These are phyloP conservation scores for Plagodis dolabraria DNA, from an alignment of 2,888 invertebrate species.

Conservation along the genomic window DNA sequence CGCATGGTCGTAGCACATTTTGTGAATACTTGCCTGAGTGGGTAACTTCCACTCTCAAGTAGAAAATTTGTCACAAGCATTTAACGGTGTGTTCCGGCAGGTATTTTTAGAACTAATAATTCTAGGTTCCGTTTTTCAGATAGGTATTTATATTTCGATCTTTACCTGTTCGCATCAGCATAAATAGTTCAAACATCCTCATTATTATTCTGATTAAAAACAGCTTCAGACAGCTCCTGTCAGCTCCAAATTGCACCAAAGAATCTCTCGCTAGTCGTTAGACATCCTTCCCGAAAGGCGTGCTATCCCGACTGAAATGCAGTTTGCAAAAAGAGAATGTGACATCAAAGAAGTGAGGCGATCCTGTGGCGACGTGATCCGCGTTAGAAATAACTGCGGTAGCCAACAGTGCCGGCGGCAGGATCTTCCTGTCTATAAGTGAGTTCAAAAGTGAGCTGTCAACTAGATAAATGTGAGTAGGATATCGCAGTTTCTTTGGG, in stretches of 20 bases:
- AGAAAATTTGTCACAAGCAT: too few relatives aligned
- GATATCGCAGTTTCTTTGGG: conserved; percentile 13
- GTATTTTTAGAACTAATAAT: too few relatives aligned
- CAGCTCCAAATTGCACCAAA: conserved; percentile 29
- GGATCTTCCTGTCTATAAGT: conserved; percentile 27
- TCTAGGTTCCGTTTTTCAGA: too few relatives aligned
- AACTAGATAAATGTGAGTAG: conserved; percentile 25
- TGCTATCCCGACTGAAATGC: conserved; percentile 70
- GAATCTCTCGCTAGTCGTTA: conserved; percentile 50
- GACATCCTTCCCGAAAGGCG: conserved; percentile 74
- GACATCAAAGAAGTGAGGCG: conserved; percentile 80
- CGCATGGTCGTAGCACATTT: too few relatives aligned
- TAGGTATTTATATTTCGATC: background rate
- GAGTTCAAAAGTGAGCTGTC: conserved; percentile 31
- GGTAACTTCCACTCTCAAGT: too few relatives aligned
- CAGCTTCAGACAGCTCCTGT: conserved; percentile 2
- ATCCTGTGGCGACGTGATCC: conserved; percentile 77
- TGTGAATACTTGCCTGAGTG: too few relatives aligned
- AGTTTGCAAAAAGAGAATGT: conserved; percentile 78
- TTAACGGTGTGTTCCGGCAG: too few relatives aligned
- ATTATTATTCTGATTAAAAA: conserved; percentile 22
- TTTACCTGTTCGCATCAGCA: background rate
- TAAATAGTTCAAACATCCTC: background rate
- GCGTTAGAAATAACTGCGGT: conserved; percentile 75
- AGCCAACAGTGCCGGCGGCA: conserved; percentile 32